Conservation (phyloP, 2,113 vertebrate genomes). For the Otocyon megalotis region DNA sequence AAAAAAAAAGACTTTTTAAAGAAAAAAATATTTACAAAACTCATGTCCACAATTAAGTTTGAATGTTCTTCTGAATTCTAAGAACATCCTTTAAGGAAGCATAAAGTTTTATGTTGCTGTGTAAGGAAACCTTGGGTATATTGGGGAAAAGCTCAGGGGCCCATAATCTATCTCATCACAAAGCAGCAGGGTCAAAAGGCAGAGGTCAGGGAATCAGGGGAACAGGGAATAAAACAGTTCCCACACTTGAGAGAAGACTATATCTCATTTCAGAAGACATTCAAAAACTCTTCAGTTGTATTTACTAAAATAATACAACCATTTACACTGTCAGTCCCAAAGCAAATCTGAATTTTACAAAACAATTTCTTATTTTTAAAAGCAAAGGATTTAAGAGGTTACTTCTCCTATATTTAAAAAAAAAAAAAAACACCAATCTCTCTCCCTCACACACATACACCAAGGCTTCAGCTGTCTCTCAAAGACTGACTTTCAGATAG, state of each 20-base stretch:
- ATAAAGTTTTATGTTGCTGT: constrained; percentile 46
- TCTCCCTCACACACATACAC: not conserved
- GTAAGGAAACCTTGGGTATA: constrained; percentile 24
- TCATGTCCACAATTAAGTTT: constrained; percentile 33
- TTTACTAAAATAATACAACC: constrained; percentile 43
- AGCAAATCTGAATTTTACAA: constrained; percentile 42
- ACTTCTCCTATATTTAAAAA: not conserved
- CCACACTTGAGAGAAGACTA: constrained; percentile 31
- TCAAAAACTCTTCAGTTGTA: constrained; percentile 4
- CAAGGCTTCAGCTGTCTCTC: constrained; percentile 16
- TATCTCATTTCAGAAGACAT: constrained; percentile 15
- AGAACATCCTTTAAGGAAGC: constrained; percentile 44
- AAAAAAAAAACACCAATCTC: not conserved
- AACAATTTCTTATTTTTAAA: constrained; percentile 24
- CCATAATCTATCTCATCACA: constrained; percentile 67
- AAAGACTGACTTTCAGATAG: constrained; percentile 40
- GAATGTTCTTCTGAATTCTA: constrained; percentile 7
- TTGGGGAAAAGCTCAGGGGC: constrained; percentile 26
- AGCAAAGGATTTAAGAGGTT: constrained; percentile 48
- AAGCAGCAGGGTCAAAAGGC: constrained; percentile 43
- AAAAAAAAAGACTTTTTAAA: constrained; percentile 18
- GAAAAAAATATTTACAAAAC: constrained; percentile 48
- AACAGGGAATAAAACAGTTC: constrained; percentile 45
- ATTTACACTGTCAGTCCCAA: not conserved
- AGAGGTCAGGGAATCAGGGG: constrained; percentile 50